Percentiles rank a stretch among this genome's conserved stretches.
These are phyloP conservation scores for Drosophila algonquin DNA, from an alignment of 2,888 invertebrate genomes.

Conservation along the genomic window DNA sequence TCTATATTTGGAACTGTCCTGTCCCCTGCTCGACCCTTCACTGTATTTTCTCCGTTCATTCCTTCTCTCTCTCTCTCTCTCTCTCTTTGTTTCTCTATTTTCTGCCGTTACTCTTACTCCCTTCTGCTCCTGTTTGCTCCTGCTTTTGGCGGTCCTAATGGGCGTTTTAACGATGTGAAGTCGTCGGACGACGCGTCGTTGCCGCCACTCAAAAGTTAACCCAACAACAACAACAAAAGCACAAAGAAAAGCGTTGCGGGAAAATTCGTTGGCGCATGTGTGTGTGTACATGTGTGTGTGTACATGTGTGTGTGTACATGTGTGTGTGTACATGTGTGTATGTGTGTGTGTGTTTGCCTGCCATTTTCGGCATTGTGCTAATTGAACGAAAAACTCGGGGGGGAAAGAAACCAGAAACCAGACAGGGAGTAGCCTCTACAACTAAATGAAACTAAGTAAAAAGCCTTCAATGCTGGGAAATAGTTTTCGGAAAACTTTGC, in stretches of 20 bases:
- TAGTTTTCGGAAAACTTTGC: constrained; percentile 12
- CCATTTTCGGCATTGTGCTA: constrained; percentile 62
- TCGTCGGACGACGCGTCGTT: constrained; percentile 43
- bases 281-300: constrained; percentile 2
- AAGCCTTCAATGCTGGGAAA: constrained; percentile 46
- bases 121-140: neutral
- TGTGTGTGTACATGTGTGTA: constrained; percentile 3
- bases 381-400: constrained; percentile 69
- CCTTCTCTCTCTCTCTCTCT: neutral
- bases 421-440: constrained; percentile 31
- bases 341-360: constrained; percentile 9
- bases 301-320: neutral
- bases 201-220: constrained; percentile 62
- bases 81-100: constrained; percentile 13
- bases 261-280: constrained; percentile 14
- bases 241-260: neutral
- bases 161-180: constrained; percentile 73
- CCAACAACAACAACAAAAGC: constrained; percentile 51
- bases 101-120: neutral
- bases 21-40: neutral
- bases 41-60: constrained; percentile 8
- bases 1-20: too few relatives aligned
- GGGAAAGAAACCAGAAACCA: constrained; percentile 32
- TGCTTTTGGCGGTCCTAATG: constrained; percentile 54
- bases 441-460: constrained; percentile 67